phyloP scores from a whole-genome alignment of 2,113 vertebrate genomes.

The Callocephalon fimbriatum region DNA sequence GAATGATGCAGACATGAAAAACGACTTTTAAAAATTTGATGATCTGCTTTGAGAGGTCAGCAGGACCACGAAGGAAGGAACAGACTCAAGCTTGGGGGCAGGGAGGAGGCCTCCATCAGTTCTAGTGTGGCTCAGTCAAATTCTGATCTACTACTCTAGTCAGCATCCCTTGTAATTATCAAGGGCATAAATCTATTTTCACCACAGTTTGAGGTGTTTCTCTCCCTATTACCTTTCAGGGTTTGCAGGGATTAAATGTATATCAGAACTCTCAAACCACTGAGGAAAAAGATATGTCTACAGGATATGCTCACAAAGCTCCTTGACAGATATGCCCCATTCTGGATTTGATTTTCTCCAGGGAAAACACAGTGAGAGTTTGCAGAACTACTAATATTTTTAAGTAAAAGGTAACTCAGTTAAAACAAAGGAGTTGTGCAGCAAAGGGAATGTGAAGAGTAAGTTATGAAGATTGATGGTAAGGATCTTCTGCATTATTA shows the following conservation, averaged over 20 bases:
- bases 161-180: not conserved
- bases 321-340: not conserved
- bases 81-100: too few species aligned
- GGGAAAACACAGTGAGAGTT: not conserved
- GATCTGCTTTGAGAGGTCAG: too few species aligned
- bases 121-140: not conserved
- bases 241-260: not conserved
- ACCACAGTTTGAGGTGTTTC: not conserved
- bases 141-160: not conserved
- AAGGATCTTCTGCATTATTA: not conserved
- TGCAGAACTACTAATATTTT: not conserved
- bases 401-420: not conserved
- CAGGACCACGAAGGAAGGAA: too few species aligned
- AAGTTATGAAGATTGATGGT: rapidly evolving
- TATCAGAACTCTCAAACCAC: not conserved
- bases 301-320: not conserved
- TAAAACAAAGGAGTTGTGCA: not conserved
- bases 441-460: not conserved
- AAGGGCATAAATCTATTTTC: not conserved
- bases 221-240: not conserved
- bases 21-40: too few species aligned
- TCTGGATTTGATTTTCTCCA: not conserved
- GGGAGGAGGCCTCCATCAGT: too few species aligned
- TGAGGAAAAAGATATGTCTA: not conserved
- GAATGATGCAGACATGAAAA: too few species aligned